Base-by-base conservation (phyloP, 1,140 invertebrate genomes). In the Telenomus remus region DNA sequence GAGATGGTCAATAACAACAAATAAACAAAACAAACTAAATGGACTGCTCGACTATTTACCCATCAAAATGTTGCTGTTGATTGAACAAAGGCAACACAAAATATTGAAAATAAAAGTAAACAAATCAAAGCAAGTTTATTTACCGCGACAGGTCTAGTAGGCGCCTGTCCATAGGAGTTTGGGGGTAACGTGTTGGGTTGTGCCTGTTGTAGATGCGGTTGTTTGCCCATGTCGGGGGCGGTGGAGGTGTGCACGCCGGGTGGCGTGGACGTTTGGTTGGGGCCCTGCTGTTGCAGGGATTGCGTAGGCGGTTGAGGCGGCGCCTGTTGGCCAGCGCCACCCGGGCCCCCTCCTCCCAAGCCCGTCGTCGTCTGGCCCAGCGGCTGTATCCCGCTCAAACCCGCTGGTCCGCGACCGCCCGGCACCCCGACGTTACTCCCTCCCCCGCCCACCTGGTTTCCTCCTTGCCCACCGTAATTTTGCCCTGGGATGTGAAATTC, bases 401-500 rank as follows among this genome's bases (percentile, higher is more conserved):
- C 78, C 48, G 84, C 81, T 61, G 86, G 85, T 59, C 84, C 85
- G 81, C 87, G 84, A n/a, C 82, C 84, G 14, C 86, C 84, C 33
- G 84, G 81, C 68, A 87, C 83, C 75, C 85, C 86, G 79, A 87
- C 81, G 56, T 79, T 84, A 72, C 79, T 81, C 61, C 82, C 85
- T 53, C 85, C 86, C 56, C 85, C 86, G 14, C 82, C 87, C 80
- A 87, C 86, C 76, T 87, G 87, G 66, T 82, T 82, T 64, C 86
- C 85, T 80, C 85, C 82, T 79, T 87, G 87, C 79, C 80, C 83
- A 63, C 84, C 83, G 83, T 86, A 88, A 80, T 82, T 88, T 76
- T 85, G 85, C 76, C 82, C 82, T 61, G 85, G 81, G 74, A 86
- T 86, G 84, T 87, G 86, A 83, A 86, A 88, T 10, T 87, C 87